A percentile compares a stretch with the other conserved stretches of the same genome.
Evolutionary conservation across 2,888 invertebrate genomes (phyloP).

Genomic region (Thelaira solivaga): DNA sequence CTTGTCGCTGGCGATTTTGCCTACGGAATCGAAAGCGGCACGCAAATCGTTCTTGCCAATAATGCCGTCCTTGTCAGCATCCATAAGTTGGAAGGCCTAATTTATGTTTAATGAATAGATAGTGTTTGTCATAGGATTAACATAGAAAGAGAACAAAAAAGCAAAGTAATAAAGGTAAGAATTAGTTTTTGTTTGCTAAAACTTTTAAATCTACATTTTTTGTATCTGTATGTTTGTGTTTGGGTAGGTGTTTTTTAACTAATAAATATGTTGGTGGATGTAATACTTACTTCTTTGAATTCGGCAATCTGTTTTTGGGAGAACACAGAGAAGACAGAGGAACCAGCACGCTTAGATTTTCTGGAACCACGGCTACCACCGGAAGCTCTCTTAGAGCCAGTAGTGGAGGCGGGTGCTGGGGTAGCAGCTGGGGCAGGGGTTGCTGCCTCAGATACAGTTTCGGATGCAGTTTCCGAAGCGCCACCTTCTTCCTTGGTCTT

Average conservation of each 20-base stretch:
- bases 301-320: conserved; percentile 96
- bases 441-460: conserved; percentile 80
- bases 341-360: conserved; percentile 91
- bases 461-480: conserved; percentile 78
- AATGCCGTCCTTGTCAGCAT: conserved; percentile 95
- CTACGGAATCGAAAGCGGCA: conserved; percentile 94
- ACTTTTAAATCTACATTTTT: background rate
- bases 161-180: background rate
- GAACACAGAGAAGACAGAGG: conserved; percentile 98
- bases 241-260: too few relatives aligned
- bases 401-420: conserved; percentile 82
- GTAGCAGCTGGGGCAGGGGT: conserved; percentile 84
- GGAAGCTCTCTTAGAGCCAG: conserved; percentile 90
- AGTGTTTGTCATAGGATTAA: background rate
- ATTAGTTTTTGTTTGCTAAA: conserved; percentile 4
- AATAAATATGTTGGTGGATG: too few relatives aligned
- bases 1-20: conserved; percentile 92
- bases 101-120: background rate
- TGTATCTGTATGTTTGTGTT: background rate
- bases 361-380: conserved; percentile 80
- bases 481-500: conserved; percentile 86
- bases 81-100: conserved; percentile 96
- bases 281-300: conserved; percentile 90
- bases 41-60: conserved; percentile 93
- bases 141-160: background rate